phyloP scores from a whole-genome alignment of 1,140 invertebrate genomes.

The Ceratoteleas bidentatus region DNA sequence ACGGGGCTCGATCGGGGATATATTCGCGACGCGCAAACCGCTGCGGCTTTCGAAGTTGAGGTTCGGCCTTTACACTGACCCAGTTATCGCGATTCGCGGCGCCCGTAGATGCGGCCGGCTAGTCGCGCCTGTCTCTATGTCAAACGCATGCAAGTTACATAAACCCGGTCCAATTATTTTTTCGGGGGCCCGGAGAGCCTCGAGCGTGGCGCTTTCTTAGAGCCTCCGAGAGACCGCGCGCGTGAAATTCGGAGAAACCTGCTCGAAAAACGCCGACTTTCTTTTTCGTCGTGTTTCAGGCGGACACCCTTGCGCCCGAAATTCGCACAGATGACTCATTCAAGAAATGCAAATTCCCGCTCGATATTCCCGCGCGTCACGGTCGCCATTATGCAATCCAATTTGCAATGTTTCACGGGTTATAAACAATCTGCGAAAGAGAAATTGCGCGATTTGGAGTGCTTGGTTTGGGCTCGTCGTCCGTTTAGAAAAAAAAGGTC shows the following conservation, averaged over 20 bases:
- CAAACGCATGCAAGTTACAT: slow-evolving; percentile 43
- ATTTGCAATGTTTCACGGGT: not conserved
- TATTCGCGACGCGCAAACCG: slow-evolving; percentile 29
- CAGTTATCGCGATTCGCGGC: slow-evolving; percentile 70
- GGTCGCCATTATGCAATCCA: not conserved
- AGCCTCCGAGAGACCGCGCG: slow-evolving; percentile 9
- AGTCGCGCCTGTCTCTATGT: slow-evolving; percentile 25
- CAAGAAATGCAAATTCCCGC: not conserved
- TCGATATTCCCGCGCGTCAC: not conserved
- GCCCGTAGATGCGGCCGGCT: slow-evolving; percentile 27
- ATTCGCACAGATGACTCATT: not conserved
- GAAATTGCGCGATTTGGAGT: no score
- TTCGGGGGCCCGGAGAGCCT: not conserved
- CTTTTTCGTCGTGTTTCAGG: slow-evolving; percentile 47
- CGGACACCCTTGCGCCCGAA: slow-evolving; percentile 27
- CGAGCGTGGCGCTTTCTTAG: slow-evolving; percentile 21
- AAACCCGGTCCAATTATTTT: slow-evolving; percentile 51
- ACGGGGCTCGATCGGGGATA: slow-evolving; percentile 43
- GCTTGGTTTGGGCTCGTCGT: no score
- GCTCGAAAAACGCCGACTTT: slow-evolving; percentile 44
- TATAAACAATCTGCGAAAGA: no score
- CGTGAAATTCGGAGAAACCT: slow-evolving; percentile 61
- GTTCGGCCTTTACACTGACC: slow-evolving; percentile 80
- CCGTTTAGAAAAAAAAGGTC: no score
- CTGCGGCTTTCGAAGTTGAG: slow-evolving; percentile 71